Percentiles rank a stretch among this genome's conserved stretches.
phyloP scores from a whole-genome alignment of 2,797 vertebrate species.

The Typhlichthys eigenmanni region DNA sequence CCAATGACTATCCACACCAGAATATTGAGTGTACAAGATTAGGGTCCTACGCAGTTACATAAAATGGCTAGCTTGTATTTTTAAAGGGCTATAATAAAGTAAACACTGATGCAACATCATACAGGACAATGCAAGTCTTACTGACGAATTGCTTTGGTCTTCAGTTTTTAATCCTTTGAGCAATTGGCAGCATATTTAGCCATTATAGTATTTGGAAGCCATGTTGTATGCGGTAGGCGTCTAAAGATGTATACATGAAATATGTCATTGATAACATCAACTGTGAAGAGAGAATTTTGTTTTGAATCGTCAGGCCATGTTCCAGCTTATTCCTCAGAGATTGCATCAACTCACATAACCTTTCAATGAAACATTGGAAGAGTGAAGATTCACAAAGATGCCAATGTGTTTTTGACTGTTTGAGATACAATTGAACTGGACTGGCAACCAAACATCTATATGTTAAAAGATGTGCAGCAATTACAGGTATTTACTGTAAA shows the following conservation, averaged over 20 bases:
- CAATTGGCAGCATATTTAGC: conserved; percentile 3
- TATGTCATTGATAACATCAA: too few species aligned
- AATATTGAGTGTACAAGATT: not conserved
- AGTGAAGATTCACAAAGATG: too few species aligned
- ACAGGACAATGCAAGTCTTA: not conserved
- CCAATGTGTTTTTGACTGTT: not conserved
- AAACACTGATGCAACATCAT: conserved; percentile 11
- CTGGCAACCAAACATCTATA: too few species aligned
- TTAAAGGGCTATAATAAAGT: not conserved
- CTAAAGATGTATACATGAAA: conserved; percentile 10
- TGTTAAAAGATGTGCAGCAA: conserved; percentile 21
- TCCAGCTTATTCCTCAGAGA: too few species aligned
- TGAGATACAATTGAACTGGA: not conserved
- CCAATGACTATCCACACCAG: conserved; percentile 10
- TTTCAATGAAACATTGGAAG: too few species aligned
- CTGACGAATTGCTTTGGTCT: not conserved
- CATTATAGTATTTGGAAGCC: not conserved
- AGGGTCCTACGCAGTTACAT: too few species aligned
- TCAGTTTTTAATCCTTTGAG: not conserved
- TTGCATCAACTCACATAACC: not conserved
- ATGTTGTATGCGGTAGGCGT: not conserved
- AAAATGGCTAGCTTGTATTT: not conserved
- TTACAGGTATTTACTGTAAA: conserved; percentile 18
- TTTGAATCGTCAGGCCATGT: too few species aligned
- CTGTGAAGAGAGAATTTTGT: too few species aligned